These are phyloP conservation scores for Cassiopea xamachana DNA, from an alignment of 30 jellyfish, hydroid and myxozoan species.

Conservation along the genomic window DNA sequence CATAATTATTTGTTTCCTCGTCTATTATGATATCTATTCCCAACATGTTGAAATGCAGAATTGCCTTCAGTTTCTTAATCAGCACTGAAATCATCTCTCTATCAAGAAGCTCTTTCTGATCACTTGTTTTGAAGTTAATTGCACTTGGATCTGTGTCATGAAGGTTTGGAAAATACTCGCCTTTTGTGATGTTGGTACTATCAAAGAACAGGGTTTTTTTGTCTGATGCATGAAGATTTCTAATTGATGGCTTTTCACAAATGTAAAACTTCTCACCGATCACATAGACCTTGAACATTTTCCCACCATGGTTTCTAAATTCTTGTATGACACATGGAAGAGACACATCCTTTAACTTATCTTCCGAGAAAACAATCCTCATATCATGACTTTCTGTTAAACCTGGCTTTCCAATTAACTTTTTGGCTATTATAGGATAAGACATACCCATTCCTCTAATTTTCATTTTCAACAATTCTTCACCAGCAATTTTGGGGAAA, in stretches of 20 bases:
- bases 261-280: constrained; percentile 82
- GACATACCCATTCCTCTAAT: constrained; percentile 49
- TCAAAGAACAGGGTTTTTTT: constrained; percentile 79
- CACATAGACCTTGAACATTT: constrained; percentile 87
- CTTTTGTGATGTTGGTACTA: constrained; percentile 91
- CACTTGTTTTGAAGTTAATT: constrained; percentile 62
- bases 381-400: constrained; percentile 90
- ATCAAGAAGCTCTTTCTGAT: constrained; percentile 70
- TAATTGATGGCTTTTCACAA: constrained; percentile 96
- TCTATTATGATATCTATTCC: constrained; percentile 94
- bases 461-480: constrained; percentile 21
- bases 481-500: constrained; percentile 33
- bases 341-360: constrained; percentile 50
- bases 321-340: constrained; percentile 97
- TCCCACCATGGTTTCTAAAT: constrained; percentile 95
- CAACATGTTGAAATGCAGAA: constrained; percentile 63
- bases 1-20: constrained; percentile 83
- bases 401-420: constrained; percentile 78
- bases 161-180: constrained; percentile 56
- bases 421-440: constrained; percentile 85
- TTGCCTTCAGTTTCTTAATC: constrained; percentile 51
- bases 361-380: constrained; percentile 88
- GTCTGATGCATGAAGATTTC: constrained; percentile 74
- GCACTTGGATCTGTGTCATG: constrained; percentile 78
- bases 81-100: constrained; percentile 69